Conservation (phyloP, 2,888 invertebrate species). For the Stictocephala bisonia region DNA sequence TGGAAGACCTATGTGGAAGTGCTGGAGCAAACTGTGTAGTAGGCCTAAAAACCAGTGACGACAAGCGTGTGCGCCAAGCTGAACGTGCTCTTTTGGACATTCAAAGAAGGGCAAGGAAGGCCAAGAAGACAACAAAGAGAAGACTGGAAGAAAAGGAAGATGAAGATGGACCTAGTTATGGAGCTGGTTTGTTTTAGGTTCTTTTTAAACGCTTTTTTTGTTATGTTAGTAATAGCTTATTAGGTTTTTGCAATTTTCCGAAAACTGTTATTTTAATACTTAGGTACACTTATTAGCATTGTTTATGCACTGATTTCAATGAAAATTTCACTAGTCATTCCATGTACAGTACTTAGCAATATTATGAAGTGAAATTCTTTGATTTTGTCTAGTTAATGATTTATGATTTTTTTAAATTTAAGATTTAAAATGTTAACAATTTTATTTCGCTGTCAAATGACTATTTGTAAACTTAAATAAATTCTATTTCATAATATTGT, state of each 20-base stretch:
- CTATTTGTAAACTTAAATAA: neutral
- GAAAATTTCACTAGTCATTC: neutral
- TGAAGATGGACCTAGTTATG: conserved; percentile 24
- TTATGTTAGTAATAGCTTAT: neutral
- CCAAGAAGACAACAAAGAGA: conserved; percentile 14
- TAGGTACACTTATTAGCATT: conserved; percentile 3
- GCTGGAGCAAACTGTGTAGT: neutral
- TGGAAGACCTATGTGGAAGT: neutral
- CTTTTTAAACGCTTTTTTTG: neutral
- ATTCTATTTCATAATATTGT: neutral
- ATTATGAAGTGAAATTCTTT: neutral
- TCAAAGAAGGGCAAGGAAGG: conserved; percentile 7
- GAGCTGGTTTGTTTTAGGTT: conserved; percentile 12
- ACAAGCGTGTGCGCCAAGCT: neutral
- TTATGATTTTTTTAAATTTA: neutral
- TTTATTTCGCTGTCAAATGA: neutral
- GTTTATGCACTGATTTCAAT: neutral
- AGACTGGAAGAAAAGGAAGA: conserved; percentile 1
- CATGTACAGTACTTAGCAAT: neutral
- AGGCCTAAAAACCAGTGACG: neutral
- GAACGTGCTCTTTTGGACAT: neutral
- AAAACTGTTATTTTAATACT: neutral
- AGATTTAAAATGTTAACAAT: neutral
- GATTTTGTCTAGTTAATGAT: neutral
- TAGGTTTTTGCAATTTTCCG: neutral